Evolutionary conservation across 1,140 invertebrate genomes (phyloP).

Genomic region (Drosophila mauritiana): DNA sequence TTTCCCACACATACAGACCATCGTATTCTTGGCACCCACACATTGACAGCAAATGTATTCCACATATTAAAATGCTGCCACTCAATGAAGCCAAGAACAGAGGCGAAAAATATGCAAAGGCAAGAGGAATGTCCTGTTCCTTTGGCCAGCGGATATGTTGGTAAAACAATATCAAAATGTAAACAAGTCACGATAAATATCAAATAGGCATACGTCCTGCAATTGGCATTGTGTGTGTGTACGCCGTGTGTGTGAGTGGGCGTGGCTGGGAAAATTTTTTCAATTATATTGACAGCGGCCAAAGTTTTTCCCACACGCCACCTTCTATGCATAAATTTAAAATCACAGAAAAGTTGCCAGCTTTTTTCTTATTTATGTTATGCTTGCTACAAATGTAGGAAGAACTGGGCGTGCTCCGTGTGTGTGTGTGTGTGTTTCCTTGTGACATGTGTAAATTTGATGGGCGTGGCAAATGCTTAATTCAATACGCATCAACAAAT

Average conservation of each 20-base stretch:
- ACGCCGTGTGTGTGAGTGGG: not conserved
- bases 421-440: not conserved
- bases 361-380: not conserved
- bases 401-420: not conserved
- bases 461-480: constrained; percentile 42
- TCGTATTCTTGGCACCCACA: not conserved
- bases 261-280: constrained; percentile 37
- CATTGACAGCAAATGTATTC: constrained; percentile 18
- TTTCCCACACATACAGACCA: not conserved
- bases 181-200: constrained; percentile 51
- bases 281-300: constrained; percentile 45
- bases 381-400: constrained; percentile 11
- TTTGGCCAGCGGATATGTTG: constrained; percentile 42
- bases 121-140: constrained; percentile 11
- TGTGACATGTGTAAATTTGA: constrained; percentile 26
- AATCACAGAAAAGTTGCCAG: constrained; percentile 24
- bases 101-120: constrained; percentile 29
- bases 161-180: constrained; percentile 24
- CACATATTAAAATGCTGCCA: constrained; percentile 52
- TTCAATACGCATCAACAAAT: constrained; percentile 51
- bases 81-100: constrained; percentile 24
- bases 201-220: constrained; percentile 39
- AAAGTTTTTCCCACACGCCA: constrained; percentile 13
- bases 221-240: constrained; percentile 19
- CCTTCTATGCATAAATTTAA: constrained; percentile 32